phyloP scores from a whole-genome alignment of 37 sponge, comb jelly and placozoan genomes.

The Petrosia ficiformis region DNA sequence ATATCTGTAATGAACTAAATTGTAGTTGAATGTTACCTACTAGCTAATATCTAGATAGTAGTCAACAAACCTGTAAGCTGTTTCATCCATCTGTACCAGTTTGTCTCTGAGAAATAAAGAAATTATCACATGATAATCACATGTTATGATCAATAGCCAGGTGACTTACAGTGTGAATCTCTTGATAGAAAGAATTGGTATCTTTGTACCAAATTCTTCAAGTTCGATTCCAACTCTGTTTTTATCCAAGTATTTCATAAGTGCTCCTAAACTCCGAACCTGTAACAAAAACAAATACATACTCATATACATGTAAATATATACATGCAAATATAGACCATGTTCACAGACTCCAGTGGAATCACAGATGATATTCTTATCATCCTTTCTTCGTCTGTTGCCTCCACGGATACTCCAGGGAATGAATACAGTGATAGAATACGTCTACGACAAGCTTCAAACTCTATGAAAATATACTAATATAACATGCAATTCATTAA shows the following conservation, averaged over 20 bases:
- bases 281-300: not conserved
- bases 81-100: conserved; percentile 70
- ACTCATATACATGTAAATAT: not conserved
- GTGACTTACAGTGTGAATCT: conserved; percentile 74
- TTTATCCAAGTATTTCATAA: conserved; percentile 90
- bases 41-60: not conserved
- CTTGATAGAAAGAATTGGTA: conserved; percentile 80
- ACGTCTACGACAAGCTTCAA: conserved; percentile 61
- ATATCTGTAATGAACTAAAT: conserved; percentile 87
- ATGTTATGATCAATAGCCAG: not conserved
- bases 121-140: not conserved
- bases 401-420: conserved; percentile 50
- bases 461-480: conserved; percentile 34
- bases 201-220: conserved; percentile 60
- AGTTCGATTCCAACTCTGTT: conserved; percentile 85
- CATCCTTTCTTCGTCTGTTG: conserved; percentile 17
- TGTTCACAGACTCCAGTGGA: conserved; percentile 44
- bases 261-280: conserved; percentile 75
- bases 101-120: conserved; percentile 41
- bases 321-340: conserved; percentile 38
- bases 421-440: conserved; percentile 38
- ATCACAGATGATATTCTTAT: conserved; percentile 69
- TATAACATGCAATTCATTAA: no score
- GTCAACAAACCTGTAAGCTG: conserved; percentile 55
- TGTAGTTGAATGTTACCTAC: not conserved